phyloP scores from a whole-genome alignment of 1,140 invertebrate species.

The Microvelia longipes region DNA sequence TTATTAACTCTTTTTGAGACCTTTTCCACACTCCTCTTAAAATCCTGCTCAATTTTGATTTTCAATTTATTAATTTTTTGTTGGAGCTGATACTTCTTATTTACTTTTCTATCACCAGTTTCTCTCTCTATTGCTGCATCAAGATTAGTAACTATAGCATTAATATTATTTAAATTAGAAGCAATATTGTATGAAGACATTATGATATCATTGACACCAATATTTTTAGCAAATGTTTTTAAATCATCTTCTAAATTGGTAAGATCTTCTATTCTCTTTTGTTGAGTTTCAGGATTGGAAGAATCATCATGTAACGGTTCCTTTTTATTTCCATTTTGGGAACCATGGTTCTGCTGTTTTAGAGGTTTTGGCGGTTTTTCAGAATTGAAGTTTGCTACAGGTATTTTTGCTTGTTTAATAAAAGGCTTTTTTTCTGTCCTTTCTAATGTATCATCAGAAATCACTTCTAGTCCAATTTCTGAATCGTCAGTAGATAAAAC shows the following conservation, averaged over 20 bases:
- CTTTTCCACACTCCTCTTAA: background rate
- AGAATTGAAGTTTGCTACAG: no score
- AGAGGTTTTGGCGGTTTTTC: no score
- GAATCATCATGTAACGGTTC: no score
- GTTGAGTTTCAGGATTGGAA: no score
- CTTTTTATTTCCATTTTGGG: no score
- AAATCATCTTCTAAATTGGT: background rate
- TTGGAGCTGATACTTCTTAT: background rate
- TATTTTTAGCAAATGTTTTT: background rate
- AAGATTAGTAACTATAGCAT: background rate
- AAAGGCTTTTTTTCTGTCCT: no score
- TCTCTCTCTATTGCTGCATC: background rate
- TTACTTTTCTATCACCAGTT: background rate
- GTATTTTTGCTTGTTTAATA: no score
- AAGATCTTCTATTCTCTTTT: background rate
- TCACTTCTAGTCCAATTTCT: background rate
- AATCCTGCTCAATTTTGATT: background rate
- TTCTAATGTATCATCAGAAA: background rate
- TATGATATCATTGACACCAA: background rate
- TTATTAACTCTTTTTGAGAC: background rate
- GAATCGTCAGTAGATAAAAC: no score
- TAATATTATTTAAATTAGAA: background rate
- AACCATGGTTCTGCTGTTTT: no score
- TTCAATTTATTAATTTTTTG: background rate
- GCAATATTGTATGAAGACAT: background rate